Conservation (phyloP, 1,140 invertebrate genomes). For the Zaprionus tsacasi region DNA sequence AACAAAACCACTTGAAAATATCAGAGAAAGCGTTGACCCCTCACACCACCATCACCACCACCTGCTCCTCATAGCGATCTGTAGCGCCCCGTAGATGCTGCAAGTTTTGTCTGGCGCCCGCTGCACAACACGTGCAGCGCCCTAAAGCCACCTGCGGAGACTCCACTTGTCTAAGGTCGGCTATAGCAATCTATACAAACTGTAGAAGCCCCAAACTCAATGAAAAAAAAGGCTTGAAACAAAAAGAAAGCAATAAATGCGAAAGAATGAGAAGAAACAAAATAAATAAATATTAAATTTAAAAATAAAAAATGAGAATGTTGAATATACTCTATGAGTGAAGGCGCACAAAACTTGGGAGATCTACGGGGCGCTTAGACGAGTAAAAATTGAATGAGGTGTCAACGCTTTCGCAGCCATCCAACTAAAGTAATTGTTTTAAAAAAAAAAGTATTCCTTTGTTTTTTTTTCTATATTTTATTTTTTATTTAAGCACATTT, state of each 20-base stretch:
- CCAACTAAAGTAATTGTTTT: slow-evolving; percentile 49
- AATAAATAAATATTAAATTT: slow-evolving; percentile 11
- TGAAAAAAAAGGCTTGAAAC: background rate
- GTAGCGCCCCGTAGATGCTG: slow-evolving; percentile 14
- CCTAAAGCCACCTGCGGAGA: slow-evolving; percentile 74
- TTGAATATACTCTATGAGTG: background rate
- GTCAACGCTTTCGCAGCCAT: slow-evolving; percentile 39
- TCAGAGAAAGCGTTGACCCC: slow-evolving; percentile 21
- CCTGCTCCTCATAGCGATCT: background rate
- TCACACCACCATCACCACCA: background rate
- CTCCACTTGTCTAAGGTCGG: slow-evolving; percentile 79
- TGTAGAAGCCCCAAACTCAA: slow-evolving; percentile 1
- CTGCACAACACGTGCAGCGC: slow-evolving; percentile 14
- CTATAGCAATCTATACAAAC: slow-evolving; percentile 6
- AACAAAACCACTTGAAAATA: background rate
- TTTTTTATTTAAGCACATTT: slow-evolving; percentile 49
- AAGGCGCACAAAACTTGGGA: slow-evolving; percentile 15
- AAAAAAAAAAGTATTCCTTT: slow-evolving; percentile 66
- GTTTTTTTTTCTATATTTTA: slow-evolving; percentile 48
- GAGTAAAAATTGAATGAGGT: background rate
- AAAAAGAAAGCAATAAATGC: slow-evolving; percentile 11
- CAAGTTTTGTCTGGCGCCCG: slow-evolving; percentile 32
- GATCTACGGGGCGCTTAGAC: background rate
- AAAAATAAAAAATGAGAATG: background rate
- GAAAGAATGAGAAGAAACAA: slow-evolving; percentile 9